Evolutionary conservation across 2,113 vertebrate genomes (phyloP), one percentile per base, ranked within the genome.

Genomic region (Rhinoderma darwinii): DNA sequence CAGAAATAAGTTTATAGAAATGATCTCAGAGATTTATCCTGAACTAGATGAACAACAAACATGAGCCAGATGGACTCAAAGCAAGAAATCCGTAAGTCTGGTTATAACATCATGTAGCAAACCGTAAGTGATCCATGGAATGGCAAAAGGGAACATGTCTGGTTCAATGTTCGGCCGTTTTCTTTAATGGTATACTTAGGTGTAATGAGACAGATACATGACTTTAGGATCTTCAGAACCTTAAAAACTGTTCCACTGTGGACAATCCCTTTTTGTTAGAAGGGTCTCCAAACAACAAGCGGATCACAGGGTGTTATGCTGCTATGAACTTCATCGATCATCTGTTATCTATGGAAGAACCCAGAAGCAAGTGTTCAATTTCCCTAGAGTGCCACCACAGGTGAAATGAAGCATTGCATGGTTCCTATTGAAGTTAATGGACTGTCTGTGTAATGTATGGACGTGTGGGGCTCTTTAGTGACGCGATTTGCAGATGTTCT

Each of bases 1-100:
- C 63, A 77, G 39, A 54, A 39, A 44, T 17, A n/a, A 56, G 50
- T 54, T 78, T 78, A 78, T 35, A 78, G 75, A 63, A 68, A 39
- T 76, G 84, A 79, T 76, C 41, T 35, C 84, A 66, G 39, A 63
- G 20, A 56, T 25, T 66, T 78, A 66, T 75, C 70, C 54, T 17
- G 61, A 44, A 61, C 39, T 44, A 59, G 56, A 82, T 44, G 56
- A 82, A 66, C 56, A 63, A 66, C 79, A 44, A 44, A 63, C 79
- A 82, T 44, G 79, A 66, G 56, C 56, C 79, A 82, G 56, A 82
- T 66, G 79, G 79, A 63, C 50, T 35, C 47, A 50, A 78, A 54
- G 50, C 44, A 22, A 51, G 22, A 72, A 78, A 78, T 35, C 1
- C 5, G 22, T 14, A 78, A 30, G 6, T 51, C 17, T 77, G 43